Conservation (phyloP, 2,113 vertebrate genomes). For the Clarias batrachus region DNA sequence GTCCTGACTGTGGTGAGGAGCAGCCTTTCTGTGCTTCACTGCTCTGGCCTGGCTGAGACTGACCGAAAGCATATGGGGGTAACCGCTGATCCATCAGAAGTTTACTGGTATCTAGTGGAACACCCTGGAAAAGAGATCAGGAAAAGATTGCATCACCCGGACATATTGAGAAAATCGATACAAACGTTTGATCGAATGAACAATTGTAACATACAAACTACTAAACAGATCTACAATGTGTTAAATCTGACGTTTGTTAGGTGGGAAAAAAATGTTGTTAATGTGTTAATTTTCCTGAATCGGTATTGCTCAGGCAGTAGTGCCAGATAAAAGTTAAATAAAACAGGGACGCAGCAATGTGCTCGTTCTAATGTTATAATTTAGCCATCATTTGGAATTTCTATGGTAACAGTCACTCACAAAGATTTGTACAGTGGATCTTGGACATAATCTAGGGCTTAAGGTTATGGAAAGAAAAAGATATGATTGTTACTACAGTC, state of each 20-base stretch:
- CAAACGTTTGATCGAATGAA: background rate
- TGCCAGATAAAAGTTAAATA: background rate
- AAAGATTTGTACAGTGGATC: background rate
- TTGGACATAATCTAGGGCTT: background rate
- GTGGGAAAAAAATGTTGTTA: background rate
- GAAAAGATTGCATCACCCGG: background rate
- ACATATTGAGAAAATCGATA: background rate
- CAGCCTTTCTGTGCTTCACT: constrained; percentile 48
- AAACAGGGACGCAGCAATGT: background rate
- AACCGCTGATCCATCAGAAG: constrained; percentile 81
- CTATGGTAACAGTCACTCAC: background rate
- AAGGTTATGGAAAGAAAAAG: background rate
- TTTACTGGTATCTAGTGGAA: constrained; percentile 87
- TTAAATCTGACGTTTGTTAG: background rate
- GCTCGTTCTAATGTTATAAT: background rate
- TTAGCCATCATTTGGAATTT: background rate
- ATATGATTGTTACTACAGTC: background rate
- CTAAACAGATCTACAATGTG: background rate
- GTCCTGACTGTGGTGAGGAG: constrained; percentile 47
- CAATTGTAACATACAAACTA: background rate
- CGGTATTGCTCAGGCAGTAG: background rate
- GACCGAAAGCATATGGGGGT: constrained; percentile 78
- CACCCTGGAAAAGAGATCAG: constrained; percentile 71
- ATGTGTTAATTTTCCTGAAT: background rate
- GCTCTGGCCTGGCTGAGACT: constrained; percentile 63